Base-by-base conservation (phyloP, 2,113 vertebrate genomes). In the Axis porcinus region DNA sequence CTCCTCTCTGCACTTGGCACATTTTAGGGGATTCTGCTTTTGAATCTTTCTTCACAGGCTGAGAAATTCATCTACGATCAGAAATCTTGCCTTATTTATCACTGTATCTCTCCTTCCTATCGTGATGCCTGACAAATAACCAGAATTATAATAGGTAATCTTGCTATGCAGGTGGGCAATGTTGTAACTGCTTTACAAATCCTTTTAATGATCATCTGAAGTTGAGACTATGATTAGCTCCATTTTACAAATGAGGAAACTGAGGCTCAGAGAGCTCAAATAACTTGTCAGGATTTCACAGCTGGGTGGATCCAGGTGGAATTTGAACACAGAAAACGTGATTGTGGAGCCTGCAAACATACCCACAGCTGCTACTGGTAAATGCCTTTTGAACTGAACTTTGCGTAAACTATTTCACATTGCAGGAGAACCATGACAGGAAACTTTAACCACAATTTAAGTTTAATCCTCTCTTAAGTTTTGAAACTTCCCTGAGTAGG, bases 391-490 rank as follows among this genome's bases (percentile, higher is more conserved):
- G n/a, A 84, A 50, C 60, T 84, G 30, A 84, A 57, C 27, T 88
- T 27, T 17, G 6, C 0, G 7, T 47, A 87, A 88, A 90, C 16
- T 74, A 36, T 79, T 76, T 94, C 74, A 89, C 9, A 28, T 86
- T 67, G 91, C 12, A 76, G 43, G 86, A 95, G 85, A 87, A 78
- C 76, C 36, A 36, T n/a, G 60, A 52, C 47, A 47, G n/a, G 74
- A 96, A 85, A 76, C 19, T 91, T 58, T 78, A 97, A 89, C 43
- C 67, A 62, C 67, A 88, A n/a, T 70, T 91, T 93, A 86, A 93
- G 6, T 47, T 88, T 93, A 67, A 67, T 91, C 89, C 19, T 95
- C 94, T 90, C 90, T 95, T 89, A 95, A 92, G 57, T 89, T 85
- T 82, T 91, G 96, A 94, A 97, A 95, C 85, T 78, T 97, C 25